Evolutionary conservation across 2,113 vertebrate species (phyloP).

Genomic region (Bombycilla garrulus): DNA sequence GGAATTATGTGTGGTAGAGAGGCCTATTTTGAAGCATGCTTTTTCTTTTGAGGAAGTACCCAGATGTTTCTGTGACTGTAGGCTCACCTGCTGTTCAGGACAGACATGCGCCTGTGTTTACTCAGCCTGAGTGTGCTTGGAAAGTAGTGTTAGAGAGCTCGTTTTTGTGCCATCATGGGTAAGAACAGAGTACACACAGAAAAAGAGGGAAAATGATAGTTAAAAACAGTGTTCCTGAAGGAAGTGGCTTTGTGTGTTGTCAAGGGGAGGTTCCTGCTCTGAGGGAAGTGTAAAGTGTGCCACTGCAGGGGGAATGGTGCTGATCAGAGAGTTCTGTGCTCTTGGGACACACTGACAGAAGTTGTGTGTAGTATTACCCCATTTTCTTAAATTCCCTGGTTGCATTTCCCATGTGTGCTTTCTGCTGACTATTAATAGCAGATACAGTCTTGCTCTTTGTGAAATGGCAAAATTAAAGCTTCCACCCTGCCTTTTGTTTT

Average conservation of each 20-base stretch:
- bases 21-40: neutral
- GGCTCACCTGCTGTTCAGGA: neutral
- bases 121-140: neutral
- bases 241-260: neutral
- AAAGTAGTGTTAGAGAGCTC: neutral
- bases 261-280: neutral
- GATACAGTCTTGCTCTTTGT: neutral
- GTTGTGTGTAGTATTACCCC: neutral
- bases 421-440: neutral
- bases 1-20: neutral
- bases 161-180: neutral
- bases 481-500: neutral
- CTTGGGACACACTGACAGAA: neutral
- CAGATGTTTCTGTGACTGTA: neutral
- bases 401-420: neutral
- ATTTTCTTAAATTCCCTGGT: neutral
- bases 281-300: neutral
- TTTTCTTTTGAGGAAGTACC: neutral
- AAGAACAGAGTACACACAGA: neutral
- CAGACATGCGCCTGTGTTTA: neutral
- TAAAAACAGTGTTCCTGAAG: neutral
- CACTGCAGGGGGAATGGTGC: neutral
- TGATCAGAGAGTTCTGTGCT: neutral
- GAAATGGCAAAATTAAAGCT: neutral
- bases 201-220: neutral